Evolutionary conservation across 2,797 vertebrate genomes (phyloP).

Genomic region (Tympanoctomys barrerae): DNA sequence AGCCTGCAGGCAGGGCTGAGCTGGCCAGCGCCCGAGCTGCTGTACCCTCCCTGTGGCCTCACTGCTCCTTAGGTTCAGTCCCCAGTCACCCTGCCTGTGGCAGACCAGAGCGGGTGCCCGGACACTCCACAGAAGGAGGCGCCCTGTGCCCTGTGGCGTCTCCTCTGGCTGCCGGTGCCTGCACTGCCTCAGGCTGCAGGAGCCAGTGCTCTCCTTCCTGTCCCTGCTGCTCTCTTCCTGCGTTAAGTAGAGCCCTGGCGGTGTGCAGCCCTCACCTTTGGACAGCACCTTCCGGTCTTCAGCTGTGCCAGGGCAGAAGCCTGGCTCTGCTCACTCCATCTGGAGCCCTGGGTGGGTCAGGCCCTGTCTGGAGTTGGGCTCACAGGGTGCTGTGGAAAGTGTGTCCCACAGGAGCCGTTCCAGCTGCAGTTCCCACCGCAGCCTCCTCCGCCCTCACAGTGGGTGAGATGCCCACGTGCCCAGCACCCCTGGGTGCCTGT

Average conservation of each 20-base stretch:
- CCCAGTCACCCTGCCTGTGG: not conserved
- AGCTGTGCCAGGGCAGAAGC: not conserved
- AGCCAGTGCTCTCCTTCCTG: not conserved
- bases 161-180: accelerated
- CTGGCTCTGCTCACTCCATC: not conserved
- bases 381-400: not conserved
- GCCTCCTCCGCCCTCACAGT: not conserved
- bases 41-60: not conserved
- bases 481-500: not conserved
- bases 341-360: not conserved
- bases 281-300: too few species aligned
- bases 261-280: not conserved
- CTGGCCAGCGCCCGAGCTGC: not conserved
- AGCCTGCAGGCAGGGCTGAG: not conserved
- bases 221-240: not conserved
- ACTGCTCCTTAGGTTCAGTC: not conserved
- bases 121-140: not conserved
- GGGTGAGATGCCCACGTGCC: not conserved
- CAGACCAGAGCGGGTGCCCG: not conserved
- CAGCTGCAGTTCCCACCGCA: not conserved
- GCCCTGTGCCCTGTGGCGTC: accelerated
- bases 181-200: not conserved
- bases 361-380: not conserved
- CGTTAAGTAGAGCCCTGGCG: not conserved
- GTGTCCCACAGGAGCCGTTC: not conserved